These are phyloP conservation scores for Apantesis nais DNA, from an alignment of 2,888 invertebrate species.

Conservation along the genomic window DNA sequence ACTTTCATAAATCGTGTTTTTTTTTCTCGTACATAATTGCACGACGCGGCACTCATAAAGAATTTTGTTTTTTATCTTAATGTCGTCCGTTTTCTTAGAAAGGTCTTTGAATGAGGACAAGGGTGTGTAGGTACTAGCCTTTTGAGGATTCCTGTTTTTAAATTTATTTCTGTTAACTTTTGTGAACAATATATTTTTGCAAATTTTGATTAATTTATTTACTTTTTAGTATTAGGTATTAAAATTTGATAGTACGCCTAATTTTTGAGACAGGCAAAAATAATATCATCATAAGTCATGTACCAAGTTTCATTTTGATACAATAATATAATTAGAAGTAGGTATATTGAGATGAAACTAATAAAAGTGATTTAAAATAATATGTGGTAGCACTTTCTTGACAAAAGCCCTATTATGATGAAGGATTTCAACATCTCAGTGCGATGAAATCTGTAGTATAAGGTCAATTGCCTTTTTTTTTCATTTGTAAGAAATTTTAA, in stretches of 20 bases:
- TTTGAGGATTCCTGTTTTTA: neutral
- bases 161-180: neutral
- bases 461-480: neutral
- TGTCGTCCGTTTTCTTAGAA: neutral
- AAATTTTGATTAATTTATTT: neutral
- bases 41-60: slow-evolving; percentile 9
- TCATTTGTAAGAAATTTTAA: neutral
- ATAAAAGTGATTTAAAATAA: no score
- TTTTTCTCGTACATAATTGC: slow-evolving; percentile 20
- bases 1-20: slow-evolving; percentile 11
- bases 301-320: no score
- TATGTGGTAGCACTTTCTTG: no score
- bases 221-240: neutral
- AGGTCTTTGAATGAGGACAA: slow-evolving; percentile 6
- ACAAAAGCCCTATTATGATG: no score
- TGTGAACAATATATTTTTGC: neutral
- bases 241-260: no score
- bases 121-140: slow-evolving; percentile 7
- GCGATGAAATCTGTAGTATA: no score
- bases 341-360: no score
- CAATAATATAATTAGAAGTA: no score
- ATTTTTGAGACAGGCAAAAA: neutral
- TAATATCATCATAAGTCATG: no score
- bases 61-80: slow-evolving; percentile 24
- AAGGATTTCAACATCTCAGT: no score